Conservation (phyloP, 2,113 vertebrate genomes). For the Recurvirostra avosetta region DNA sequence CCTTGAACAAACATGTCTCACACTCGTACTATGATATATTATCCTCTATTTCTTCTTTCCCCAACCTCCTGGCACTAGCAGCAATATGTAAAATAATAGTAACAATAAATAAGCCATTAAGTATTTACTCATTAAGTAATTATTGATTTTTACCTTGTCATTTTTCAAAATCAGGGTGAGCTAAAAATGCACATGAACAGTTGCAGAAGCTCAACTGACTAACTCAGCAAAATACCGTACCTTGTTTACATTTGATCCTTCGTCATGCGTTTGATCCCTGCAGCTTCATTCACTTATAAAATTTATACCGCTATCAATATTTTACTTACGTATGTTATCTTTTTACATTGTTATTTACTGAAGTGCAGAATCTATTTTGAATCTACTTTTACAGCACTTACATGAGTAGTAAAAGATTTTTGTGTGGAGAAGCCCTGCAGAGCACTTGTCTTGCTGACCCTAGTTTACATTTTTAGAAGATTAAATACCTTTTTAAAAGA, state of each 20-base stretch:
- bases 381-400: not conserved
- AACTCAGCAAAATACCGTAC: not conserved
- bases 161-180: not conserved
- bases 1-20: not conserved
- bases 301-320: not conserved
- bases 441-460: not conserved
- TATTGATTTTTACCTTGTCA: not conserved
- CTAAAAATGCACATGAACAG: not conserved
- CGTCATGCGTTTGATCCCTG: not conserved
- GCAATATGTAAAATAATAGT: not conserved
- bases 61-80: not conserved
- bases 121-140: not conserved
- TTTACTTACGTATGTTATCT: not conserved
- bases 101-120: not conserved
- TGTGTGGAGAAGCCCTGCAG: not conserved
- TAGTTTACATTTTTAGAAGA: not conserved
- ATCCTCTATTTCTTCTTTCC: not conserved
- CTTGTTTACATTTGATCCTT: not conserved
- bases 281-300: not conserved
- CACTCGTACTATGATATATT: not conserved
- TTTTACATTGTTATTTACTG: not conserved
- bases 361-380: not conserved
- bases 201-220: not conserved
- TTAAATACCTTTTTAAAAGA: not conserved
- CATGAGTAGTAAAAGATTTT: not conserved